Percentiles rank a stretch among this genome's conserved stretches.
Conservation (phyloP, 2,888 invertebrate species). For the Slavum lentiscoides region DNA sequence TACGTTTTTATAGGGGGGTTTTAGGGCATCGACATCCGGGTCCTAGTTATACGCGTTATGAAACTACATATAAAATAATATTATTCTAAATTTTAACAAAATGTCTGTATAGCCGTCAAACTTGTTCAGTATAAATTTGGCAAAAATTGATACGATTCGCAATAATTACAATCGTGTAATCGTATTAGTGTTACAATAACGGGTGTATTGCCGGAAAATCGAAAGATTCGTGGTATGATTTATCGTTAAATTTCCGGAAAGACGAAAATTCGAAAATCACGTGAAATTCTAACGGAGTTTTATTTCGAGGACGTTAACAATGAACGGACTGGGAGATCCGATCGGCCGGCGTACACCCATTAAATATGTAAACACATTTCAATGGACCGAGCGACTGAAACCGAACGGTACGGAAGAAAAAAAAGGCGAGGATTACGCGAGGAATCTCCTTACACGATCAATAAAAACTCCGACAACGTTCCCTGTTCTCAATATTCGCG, state of each 20-base stretch:
- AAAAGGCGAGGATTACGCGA: neutral
- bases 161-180: no score
- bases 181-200: neutral
- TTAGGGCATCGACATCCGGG: no score
- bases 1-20: no score
- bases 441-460: constrained; percentile 5
- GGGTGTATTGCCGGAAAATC: no score
- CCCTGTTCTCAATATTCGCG: neutral
- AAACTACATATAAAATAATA: no score
- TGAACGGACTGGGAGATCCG: neutral
- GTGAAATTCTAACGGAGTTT: neutral
- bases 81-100: no score
- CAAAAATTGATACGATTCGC: no score
- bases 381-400: neutral
- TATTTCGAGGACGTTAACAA: neutral
- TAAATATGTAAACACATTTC: constrained; percentile 15
- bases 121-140: no score
- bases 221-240: no score
- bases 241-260: no score
- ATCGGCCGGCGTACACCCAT: neutral
- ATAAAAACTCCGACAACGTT: neutral
- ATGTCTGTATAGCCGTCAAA: no score
- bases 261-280: neutral
- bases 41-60: no score
- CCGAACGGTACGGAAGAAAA: neutral